Evolutionary conservation across 2,888 invertebrate species (phyloP), one percentile per base, ranked within the genome.

Genomic region (Lamellibrachia columna): DNA sequence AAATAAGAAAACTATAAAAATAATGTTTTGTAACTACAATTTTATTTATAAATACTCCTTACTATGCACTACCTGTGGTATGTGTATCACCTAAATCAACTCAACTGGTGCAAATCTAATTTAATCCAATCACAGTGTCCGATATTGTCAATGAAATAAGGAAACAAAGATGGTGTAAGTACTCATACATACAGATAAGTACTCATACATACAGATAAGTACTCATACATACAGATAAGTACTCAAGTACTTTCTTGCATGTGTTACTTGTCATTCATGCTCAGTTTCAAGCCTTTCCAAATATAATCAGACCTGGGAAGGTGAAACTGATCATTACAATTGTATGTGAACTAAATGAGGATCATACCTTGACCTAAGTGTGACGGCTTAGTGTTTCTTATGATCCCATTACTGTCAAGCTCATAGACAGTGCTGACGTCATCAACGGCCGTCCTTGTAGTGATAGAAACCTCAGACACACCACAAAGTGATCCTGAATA

Each of bases 401-500:
- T 95, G 92, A 96, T 94, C 7, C 97, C 97, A 93, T 96, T 94
- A 55, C 96, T 94, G 95, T 97, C 96, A 92, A 97, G 95, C 9
- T 93, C 95, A 94, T 97, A 97, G 0, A 95, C 96, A 90, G 95
- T 96, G 52, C 97, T 97, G 92, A 97, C 95, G 90, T 96, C 95
- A 93, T 97, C 97, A 2, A 95, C 94, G 9, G 94, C 93, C 6
- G 97, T 97, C 96, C 97, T 97, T 11, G 97, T 97, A 58, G 97
- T 97, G 55, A 97, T 95, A 0, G 95, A 96, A 11, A 97, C 96
- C 92, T 97, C 96, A 3, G 97, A 96, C 9, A 97, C 96, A 92
- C 96, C 95, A 95, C 97, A 97, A 7, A 97, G 95, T 2, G 97
- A 96, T 11, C 95, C 96, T 96, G 93, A 6, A 94, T 94, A 52